These are phyloP conservation scores for Ips typographus DNA, from an alignment of 1,140 invertebrate genomes.

Conservation along the genomic window DNA sequence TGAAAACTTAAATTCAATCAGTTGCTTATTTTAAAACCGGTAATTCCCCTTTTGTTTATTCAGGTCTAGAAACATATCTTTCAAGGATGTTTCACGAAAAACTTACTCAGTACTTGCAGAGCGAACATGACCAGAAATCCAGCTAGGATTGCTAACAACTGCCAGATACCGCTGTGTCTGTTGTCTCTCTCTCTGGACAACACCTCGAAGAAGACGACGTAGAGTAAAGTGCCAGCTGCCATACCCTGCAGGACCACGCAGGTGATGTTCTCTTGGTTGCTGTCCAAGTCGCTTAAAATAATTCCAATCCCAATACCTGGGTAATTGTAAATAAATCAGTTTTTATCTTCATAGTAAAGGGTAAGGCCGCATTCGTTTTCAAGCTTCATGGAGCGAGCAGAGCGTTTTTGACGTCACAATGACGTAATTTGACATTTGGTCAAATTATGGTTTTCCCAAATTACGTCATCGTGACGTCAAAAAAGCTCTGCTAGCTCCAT, in stretches of 20 bases:
- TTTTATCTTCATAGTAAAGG: too few relatives aligned
- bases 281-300: conserved; percentile 60
- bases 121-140: conserved; percentile 79
- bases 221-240: conserved; percentile 83
- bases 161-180: conserved; percentile 65
- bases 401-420: too few relatives aligned
- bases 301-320: conserved; percentile 69
- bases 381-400: too few relatives aligned
- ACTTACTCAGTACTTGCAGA: conserved; percentile 76
- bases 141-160: conserved; percentile 68
- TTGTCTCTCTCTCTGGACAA: conserved; percentile 74
- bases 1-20: not conserved
- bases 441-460: too few relatives aligned
- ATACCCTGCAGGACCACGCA: conserved; percentile 77
- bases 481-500: too few relatives aligned
- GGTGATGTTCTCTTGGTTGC: conserved; percentile 60
- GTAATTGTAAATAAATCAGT: not conserved
- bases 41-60: not conserved
- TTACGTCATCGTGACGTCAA: too few relatives aligned
- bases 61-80: not conserved
- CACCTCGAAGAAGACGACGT: conserved; percentile 91
- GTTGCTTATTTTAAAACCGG: not conserved
- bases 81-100: not conserved
- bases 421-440: too few relatives aligned
- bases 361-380: too few relatives aligned